A percentile compares a stretch with the other conserved stretches of the same genome.
Evolutionary conservation across 2,888 invertebrate species (phyloP).

Genomic region (Teleogryllus oceanicus): DNA sequence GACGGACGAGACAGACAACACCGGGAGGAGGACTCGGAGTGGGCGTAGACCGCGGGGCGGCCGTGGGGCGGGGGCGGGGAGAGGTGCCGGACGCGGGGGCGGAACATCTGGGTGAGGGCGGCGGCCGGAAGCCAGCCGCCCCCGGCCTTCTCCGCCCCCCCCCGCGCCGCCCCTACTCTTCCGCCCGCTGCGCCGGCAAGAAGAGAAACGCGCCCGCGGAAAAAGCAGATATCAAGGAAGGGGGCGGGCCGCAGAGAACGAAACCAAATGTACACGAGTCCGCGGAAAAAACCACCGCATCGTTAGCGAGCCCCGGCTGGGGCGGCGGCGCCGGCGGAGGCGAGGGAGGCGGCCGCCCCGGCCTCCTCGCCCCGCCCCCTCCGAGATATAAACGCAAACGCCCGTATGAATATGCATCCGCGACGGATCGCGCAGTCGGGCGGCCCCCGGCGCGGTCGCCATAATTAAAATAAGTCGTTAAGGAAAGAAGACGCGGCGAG

Average conservation of each 20-base stretch:
- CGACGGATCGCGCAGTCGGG: neutral
- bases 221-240: constrained; percentile 1
- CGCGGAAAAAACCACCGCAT: neutral
- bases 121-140: neutral
- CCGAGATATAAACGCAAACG: constrained; percentile 9
- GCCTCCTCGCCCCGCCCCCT: neutral
- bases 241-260: neutral
- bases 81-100: neutral
- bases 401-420: constrained; percentile 18
- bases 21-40: no score
- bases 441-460: neutral
- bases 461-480: constrained; percentile 18
- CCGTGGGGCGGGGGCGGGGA: neutral
- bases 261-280: constrained; percentile 7
- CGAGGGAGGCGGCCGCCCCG: neutral
- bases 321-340: neutral
- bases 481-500: neutral
- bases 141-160: neutral
- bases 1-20: no score
- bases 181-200: neutral
- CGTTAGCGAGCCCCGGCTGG: neutral
- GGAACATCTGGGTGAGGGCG: neutral
- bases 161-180: neutral
- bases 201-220: neutral
- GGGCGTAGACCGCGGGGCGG: no score